Percentiles rank a stretch among this genome's conserved stretches.
Conservation (phyloP, 1,140 invertebrate species). For the Dryas iulia region DNA sequence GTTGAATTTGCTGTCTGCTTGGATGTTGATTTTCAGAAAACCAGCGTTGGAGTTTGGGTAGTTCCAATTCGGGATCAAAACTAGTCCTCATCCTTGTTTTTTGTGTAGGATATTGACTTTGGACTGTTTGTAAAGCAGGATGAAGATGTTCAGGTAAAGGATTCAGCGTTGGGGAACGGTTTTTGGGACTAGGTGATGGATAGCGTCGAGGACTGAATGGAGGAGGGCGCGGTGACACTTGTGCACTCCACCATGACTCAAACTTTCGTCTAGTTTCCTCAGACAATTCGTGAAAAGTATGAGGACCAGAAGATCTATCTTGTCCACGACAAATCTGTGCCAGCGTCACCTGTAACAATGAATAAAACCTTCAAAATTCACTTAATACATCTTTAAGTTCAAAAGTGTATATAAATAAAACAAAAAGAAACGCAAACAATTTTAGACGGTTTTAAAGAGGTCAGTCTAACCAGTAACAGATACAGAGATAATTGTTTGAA, state of each 20-base stretch:
- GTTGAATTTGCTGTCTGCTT: conserved; percentile 95
- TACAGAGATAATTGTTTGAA: conserved; percentile 73
- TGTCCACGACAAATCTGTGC: conserved; percentile 88
- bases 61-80: conserved; percentile 96
- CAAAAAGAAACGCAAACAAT: conserved; percentile 66
- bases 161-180: conserved; percentile 67
- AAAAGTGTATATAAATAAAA: conserved; percentile 43
- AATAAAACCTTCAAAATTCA: conserved; percentile 42
- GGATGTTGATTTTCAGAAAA: conserved; percentile 98
- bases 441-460: conserved; percentile 75
- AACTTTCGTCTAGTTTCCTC: conserved; percentile 89
- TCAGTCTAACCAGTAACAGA: conserved; percentile 74
- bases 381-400: conserved; percentile 35
- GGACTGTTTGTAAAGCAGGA: conserved; percentile 86
- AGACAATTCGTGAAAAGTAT: conserved; percentile 83
- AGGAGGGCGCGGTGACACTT: conserved; percentile 82
- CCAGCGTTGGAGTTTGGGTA: conserved; percentile 96
- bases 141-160: conserved; percentile 80
- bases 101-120: conserved; percentile 88
- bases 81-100: conserved; percentile 95
- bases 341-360: conserved; percentile 85
- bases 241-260: conserved; percentile 87
- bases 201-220: conserved; percentile 81
- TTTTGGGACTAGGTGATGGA: conserved; percentile 79
- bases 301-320: conserved; percentile 78